A percentile compares a stretch with the other conserved stretches of the same genome.
Evolutionary conservation across 2,113 vertebrate species (phyloP).

Genomic region (Hipposideros armiger): DNA sequence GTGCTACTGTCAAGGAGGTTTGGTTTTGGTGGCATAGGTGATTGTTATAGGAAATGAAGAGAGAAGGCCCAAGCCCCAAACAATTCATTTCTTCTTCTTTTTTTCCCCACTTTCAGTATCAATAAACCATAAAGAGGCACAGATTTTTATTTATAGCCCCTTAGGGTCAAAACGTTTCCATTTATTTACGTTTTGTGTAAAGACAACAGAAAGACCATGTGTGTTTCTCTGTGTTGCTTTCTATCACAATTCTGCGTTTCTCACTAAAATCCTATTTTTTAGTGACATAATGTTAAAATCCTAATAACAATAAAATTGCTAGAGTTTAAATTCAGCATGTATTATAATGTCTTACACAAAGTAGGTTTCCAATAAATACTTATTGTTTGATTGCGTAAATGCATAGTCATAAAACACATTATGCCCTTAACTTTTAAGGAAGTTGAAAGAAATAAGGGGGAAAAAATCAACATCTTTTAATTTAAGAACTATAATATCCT

Average conservation of each 20-base stretch:
- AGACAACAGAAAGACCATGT: not conserved
- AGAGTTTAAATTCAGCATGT: not conserved
- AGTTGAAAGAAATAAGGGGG: not conserved
- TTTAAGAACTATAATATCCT: not conserved
- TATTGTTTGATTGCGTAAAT: not conserved
- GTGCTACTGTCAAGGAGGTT: not conserved
- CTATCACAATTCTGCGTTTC: not conserved
- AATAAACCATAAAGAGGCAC: not conserved
- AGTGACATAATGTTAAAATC: not conserved
- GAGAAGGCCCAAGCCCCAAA: not conserved
- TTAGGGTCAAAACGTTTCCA: not conserved
- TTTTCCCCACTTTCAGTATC: not conserved
- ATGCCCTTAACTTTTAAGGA: not conserved
- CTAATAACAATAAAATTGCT: not conserved
- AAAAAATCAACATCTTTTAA: not conserved
- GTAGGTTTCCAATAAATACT: not conserved
- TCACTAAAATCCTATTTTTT: not conserved
- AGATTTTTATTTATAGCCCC: not conserved
- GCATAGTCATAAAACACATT: not conserved
- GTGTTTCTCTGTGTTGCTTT: not conserved
- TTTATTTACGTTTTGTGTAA: conserved; percentile 37
- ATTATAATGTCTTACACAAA: not conserved
- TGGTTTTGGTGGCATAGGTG: not conserved
- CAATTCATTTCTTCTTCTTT: not conserved
- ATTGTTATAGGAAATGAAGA: not conserved